A percentile compares a stretch with the other conserved stretches of the same genome.
These are phyloP conservation scores for Leucania comma DNA, from an alignment of 2,888 invertebrate species.

Conservation along the genomic window DNA sequence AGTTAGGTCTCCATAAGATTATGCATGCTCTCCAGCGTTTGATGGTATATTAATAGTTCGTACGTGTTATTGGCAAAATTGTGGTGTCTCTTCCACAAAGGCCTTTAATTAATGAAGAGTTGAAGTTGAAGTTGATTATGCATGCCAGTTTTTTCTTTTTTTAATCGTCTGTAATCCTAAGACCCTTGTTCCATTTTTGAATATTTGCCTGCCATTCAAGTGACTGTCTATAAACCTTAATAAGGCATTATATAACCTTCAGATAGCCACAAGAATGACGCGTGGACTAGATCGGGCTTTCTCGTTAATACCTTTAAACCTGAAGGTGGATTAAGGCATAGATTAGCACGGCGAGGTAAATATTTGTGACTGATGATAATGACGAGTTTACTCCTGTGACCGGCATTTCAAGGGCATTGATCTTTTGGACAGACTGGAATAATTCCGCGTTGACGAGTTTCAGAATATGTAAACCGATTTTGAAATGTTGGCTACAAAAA, in stretches of 20 bases:
- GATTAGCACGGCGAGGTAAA: conserved; percentile 72
- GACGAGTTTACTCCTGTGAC: conserved; percentile 63
- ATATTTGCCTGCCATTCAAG: conserved; percentile 56
- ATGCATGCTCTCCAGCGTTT: too few relatives aligned
- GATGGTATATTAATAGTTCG: too few relatives aligned
- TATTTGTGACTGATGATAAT: conserved; percentile 71
- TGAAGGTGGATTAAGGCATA: conserved; percentile 65
- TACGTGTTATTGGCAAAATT: too few relatives aligned
- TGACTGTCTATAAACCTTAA: conserved; percentile 70
- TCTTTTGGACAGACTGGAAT: conserved; percentile 36
- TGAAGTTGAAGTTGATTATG: too few relatives aligned
- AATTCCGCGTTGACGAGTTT: conserved; percentile 11
- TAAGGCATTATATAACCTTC: conserved; percentile 69
- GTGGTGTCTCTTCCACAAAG: too few relatives aligned
- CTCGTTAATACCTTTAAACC: conserved; percentile 72
- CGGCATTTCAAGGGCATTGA: conserved; percentile 66
- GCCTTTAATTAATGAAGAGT: too few relatives aligned
- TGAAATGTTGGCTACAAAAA: too few relatives aligned
- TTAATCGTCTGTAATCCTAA: background rate
- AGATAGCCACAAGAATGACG: conserved; percentile 64
- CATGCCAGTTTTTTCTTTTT: conserved; percentile 1
- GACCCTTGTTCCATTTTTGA: conserved; percentile 56
- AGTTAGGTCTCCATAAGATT: too few relatives aligned
- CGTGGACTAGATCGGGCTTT: conserved; percentile 70
- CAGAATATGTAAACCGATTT: too few relatives aligned